phyloP scores from a whole-genome alignment of 2,113 vertebrate species.

The Brachionichthys hirsutus region DNA sequence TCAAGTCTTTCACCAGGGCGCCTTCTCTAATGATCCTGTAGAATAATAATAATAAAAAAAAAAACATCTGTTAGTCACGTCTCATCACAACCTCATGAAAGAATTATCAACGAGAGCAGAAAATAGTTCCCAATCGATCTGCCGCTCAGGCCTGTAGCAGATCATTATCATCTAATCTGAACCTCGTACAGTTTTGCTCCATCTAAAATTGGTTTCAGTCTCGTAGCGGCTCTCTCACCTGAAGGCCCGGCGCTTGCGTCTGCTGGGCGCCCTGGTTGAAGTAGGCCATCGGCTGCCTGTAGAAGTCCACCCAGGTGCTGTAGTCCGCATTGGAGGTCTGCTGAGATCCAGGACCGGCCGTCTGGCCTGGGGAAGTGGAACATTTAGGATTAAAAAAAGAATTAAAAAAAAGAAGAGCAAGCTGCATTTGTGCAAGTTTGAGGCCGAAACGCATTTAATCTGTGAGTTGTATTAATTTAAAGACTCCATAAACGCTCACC shows the following conservation, averaged over 20 bases:
- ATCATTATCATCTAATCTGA: no score
- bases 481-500: constrained; percentile 71
- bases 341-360: constrained; percentile 86
- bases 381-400: no score
- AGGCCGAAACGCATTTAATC: not conserved
- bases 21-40: constrained; percentile 92
- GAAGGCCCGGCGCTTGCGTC: constrained; percentile 89
- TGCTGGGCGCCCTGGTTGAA: constrained; percentile 93
- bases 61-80: constrained; percentile 7
- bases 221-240: constrained; percentile 77
- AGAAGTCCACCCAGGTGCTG: constrained; percentile 95
- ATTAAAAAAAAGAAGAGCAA: not conserved
- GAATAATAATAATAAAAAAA: no score
- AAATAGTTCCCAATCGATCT: no score
- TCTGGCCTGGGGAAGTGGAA: constrained; percentile 81
- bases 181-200: no score
- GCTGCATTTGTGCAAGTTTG: not conserved
- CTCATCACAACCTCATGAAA: not conserved
- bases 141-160: no score
- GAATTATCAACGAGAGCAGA: no score
- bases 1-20: constrained; percentile 74
- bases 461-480: not conserved
- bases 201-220: no score
- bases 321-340: constrained; percentile 93
- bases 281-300: constrained; percentile 94